A percentile compares a stretch with the other conserved stretches of the same genome.
phyloP scores from a whole-genome alignment of 2,797 vertebrate genomes.

The Euphonia xanthogaster region DNA sequence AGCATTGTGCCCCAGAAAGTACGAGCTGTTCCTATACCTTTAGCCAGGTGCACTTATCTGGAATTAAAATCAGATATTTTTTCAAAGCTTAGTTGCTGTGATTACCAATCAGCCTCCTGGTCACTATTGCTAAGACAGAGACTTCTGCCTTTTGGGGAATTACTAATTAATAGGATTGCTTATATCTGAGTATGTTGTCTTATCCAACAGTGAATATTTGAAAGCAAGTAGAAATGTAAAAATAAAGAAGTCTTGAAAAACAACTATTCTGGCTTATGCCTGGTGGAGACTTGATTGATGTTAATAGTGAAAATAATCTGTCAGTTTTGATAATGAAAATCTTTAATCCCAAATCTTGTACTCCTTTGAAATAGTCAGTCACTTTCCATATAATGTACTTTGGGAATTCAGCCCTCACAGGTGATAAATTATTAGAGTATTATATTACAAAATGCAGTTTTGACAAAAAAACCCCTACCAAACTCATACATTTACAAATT shows the following conservation, averaged over 20 bases:
- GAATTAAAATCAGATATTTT: not conserved
- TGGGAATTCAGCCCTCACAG: not conserved
- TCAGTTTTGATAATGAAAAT: constrained; percentile 42
- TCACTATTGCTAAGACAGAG: not conserved
- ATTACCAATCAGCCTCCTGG: not conserved
- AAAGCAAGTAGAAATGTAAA: constrained; percentile 21
- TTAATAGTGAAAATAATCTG: constrained; percentile 46
- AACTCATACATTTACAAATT: not conserved
- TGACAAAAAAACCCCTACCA: not conserved
- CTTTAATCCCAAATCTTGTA: not conserved
- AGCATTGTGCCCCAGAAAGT: not conserved
- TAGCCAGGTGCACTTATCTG: not conserved
- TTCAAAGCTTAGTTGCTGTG: not conserved
- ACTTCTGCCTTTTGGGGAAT: not conserved
- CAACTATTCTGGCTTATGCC: not conserved
- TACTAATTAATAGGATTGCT: not conserved
- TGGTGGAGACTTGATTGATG: constrained; percentile 30
- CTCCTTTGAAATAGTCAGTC: constrained; percentile 3
- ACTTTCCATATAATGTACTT: not conserved
- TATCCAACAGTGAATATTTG: constrained; percentile 15
- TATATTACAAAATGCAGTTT: not conserved
- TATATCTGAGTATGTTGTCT: not conserved
- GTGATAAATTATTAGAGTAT: constrained; percentile 11
- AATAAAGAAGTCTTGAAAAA: constrained; percentile 26
- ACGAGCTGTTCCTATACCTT: not conserved